Conservation (phyloP, 2,797 vertebrate genomes). For the Vireo griseus region DNA sequence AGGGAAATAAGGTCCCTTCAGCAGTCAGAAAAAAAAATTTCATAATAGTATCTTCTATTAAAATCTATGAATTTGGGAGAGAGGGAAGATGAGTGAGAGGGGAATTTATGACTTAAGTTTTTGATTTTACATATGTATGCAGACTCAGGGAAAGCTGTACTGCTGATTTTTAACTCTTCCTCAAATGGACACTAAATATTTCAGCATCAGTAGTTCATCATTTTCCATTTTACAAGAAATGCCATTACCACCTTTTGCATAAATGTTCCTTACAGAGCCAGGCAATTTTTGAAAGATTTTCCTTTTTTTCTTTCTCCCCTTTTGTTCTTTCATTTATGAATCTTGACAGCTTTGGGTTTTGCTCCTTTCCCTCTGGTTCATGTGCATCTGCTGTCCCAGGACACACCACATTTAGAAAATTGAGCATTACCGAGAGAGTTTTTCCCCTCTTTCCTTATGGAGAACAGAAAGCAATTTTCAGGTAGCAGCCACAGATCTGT, state of each 20-base stretch:
- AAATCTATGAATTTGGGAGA: neutral
- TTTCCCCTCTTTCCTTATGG: neutral
- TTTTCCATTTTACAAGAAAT: conserved; percentile 5
- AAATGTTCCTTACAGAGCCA: neutral
- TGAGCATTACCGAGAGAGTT: neutral
- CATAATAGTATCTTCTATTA: neutral
- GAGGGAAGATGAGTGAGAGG: neutral
- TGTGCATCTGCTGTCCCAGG: conserved; percentile 4
- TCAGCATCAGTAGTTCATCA: neutral
- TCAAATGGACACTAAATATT: conserved; percentile 36
- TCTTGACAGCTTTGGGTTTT: neutral
- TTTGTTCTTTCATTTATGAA: neutral
- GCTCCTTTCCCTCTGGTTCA: neutral
- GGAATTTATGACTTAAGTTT: neutral
- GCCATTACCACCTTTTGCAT: neutral
- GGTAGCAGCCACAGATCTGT: conserved; percentile 60
- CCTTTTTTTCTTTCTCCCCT: neutral
- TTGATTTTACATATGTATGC: conserved; percentile 48
- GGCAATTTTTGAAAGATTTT: neutral
- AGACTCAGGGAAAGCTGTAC: neutral
- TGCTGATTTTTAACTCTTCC: neutral
- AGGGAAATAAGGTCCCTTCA: neutral
- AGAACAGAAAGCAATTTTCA: neutral
- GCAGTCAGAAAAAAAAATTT: neutral
- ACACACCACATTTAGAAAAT: neutral